Evolutionary conservation across 2,113 vertebrate genomes (phyloP), one percentile per base, ranked within the genome.

Genomic region (Pao palembangensis): DNA sequence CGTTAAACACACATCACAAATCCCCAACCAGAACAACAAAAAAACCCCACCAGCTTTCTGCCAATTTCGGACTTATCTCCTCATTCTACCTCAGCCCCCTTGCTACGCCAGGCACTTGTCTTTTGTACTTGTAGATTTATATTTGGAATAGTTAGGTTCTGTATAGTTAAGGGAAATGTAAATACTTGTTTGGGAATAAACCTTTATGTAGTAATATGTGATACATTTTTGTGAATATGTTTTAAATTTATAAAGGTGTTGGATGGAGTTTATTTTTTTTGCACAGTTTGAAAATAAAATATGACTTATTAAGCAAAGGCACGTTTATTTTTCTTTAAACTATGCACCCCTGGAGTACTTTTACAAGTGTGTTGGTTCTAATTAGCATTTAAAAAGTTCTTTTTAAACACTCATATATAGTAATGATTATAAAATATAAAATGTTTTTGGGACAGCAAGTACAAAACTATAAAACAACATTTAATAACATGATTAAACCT

Each of bases 61-160:
- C 49, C 38, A 61, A 41, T 64, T 55, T 55, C 20, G 66, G 53
- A 52, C 68, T 56, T 60, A 55, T 74, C 49, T 81, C 54, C 79
- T 66, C 80, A 75, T 83, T 87, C 90, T 92, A 91, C 90, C 90
- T 92, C 91, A 91, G 78, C 82, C 73, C 82, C 87, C 31, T 84
- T 67, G 68, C 85, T 85, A 76, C 31, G 63, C 80, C 76, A 58
- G 38, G 56, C 75, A 80, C 71, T 69, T 63, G 55, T 53, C 16
- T 75, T 67, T 68, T 64, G 56, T 67, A 61, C 71, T 50, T 58
- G 55, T 52, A 49, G 51, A 61, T 66, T 60, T 54, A 71, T 69
- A 71, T 77, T 58, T 63, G 51, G 74, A 80, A 75, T 64, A 12
- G 15, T 53, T 54, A 64, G 10, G 48, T 66, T 86, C 83, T 90